A percentile compares a stretch with the other conserved stretches of the same genome.
Evolutionary conservation across 2,113 vertebrate genomes (phyloP).

Genomic region (Thunnus thynnus): DNA sequence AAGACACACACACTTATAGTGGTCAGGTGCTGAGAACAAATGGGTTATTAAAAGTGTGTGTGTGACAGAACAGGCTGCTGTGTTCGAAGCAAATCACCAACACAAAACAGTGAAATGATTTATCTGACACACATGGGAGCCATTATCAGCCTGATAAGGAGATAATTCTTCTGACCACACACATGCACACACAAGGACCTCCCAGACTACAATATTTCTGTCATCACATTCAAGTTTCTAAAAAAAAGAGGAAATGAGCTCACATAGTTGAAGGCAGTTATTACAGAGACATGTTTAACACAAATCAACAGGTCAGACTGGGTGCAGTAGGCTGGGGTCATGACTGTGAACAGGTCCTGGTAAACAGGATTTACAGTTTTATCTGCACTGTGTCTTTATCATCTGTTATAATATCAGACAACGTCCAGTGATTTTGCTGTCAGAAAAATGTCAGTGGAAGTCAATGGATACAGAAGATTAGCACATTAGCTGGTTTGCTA

Average conservation of each 20-base stretch:
- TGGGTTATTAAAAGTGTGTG: neutral
- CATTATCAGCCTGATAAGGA: constrained; percentile 19
- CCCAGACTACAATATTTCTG: constrained; percentile 1
- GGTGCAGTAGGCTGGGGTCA: neutral
- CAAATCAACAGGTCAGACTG: neutral
- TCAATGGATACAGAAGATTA: too few species aligned
- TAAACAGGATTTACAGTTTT: neutral
- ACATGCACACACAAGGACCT: neutral
- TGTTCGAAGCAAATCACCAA: neutral
- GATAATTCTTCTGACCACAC: constrained; percentile 9
- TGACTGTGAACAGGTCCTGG: neutral
- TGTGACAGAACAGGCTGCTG: neutral
- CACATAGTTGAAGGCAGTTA: neutral
- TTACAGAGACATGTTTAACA: neutral
- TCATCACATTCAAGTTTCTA: neutral
- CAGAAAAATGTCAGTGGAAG: too few species aligned
- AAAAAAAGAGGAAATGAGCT: constrained; percentile 8
- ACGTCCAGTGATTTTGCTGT: too few species aligned
- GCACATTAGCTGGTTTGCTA: neutral
- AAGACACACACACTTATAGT: neutral
- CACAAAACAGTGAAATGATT: constrained; percentile 7
- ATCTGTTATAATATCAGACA: too few species aligned
- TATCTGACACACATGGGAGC: constrained; percentile 11
- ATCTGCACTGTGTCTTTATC: too few species aligned
- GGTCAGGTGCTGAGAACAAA: neutral